These are phyloP conservation scores for Catostomus latipinnis DNA, from an alignment of 2,797 vertebrate genomes.

Conservation along the genomic window DNA sequence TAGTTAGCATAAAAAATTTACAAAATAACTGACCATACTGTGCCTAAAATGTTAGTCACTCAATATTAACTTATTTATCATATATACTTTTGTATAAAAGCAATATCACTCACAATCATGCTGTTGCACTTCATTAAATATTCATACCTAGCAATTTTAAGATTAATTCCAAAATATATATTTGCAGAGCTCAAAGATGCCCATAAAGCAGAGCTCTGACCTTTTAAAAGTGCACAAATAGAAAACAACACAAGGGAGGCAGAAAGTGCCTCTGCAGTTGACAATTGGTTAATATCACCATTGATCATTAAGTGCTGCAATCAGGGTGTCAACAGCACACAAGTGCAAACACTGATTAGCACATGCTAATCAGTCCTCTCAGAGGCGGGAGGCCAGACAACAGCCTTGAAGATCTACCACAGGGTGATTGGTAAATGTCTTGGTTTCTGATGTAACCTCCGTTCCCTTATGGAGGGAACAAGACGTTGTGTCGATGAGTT, in stretches of 20 bases:
- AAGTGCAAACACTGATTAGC: constrained; percentile 56
- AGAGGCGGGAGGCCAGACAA: constrained; percentile 87
- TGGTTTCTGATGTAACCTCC: too few species aligned
- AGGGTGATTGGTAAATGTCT: constrained; percentile 78
- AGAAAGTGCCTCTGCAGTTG: constrained; percentile 14
- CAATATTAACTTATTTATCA: too few species aligned
- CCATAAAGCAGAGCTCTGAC: neutral
- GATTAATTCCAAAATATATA: too few species aligned
- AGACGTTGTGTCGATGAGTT: too few species aligned
- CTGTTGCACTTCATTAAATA: too few species aligned
- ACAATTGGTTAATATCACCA: constrained; percentile 36
- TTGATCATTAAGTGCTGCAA: constrained; percentile 47
- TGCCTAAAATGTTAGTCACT: too few species aligned
- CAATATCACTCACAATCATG: too few species aligned
- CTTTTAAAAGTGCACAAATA: constrained; percentile 22
- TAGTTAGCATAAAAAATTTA: too few species aligned
- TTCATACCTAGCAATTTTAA: too few species aligned
- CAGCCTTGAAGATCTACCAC: constrained; percentile 86
- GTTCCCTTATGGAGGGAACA: too few species aligned
- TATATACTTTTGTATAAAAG: neutral
- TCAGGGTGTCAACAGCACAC: constrained; percentile 56
- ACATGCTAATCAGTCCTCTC: constrained; percentile 74
- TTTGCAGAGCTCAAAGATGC: neutral
- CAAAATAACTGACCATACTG: too few species aligned
- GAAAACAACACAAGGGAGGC: neutral